Percentiles rank a stretch among this genome's conserved stretches.
Evolutionary conservation across 2,797 vertebrate species (phyloP).

Genomic region (Enteromius radiatus): DNA sequence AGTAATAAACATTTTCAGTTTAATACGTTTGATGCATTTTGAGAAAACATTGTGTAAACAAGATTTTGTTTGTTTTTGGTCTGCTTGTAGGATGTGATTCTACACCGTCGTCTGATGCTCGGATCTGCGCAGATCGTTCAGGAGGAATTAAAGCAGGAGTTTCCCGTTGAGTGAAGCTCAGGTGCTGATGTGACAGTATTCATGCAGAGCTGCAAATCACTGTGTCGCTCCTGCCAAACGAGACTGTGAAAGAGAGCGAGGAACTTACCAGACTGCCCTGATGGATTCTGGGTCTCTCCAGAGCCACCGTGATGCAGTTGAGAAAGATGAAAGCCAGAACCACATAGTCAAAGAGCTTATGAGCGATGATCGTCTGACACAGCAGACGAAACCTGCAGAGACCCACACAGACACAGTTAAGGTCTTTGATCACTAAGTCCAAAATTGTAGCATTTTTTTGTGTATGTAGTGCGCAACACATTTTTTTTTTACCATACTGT

Average conservation of each 20-base stretch:
- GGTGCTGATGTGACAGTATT: background rate
- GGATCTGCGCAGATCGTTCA: background rate
- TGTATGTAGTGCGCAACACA: too few species aligned
- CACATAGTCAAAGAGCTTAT: constrained; percentile 95
- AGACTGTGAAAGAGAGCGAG: background rate
- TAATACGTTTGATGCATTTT: background rate
- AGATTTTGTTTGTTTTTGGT: background rate
- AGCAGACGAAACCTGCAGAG: constrained; percentile 87
- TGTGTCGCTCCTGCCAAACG: background rate
- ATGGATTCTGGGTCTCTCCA: constrained; percentile 95
- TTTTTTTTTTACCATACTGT: too few species aligned
- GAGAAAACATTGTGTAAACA: background rate
- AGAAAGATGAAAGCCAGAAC: constrained; percentile 97
- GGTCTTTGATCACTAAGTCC: background rate
- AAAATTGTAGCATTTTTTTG: too few species aligned
- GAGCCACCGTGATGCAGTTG: constrained; percentile 96
- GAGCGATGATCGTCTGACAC: constrained; percentile 93
- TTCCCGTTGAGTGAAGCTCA: background rate
- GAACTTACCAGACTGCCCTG: constrained; percentile 85
- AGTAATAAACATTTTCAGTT: background rate
- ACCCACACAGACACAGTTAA: background rate
- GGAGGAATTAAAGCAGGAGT: background rate
- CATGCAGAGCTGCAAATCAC: background rate
- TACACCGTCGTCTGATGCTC: background rate
- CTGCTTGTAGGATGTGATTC: background rate